Evolutionary conservation across 1,140 invertebrate genomes (phyloP), one percentile per base, ranked within the genome.

Genomic region (Mactra quadrangularis): DNA sequence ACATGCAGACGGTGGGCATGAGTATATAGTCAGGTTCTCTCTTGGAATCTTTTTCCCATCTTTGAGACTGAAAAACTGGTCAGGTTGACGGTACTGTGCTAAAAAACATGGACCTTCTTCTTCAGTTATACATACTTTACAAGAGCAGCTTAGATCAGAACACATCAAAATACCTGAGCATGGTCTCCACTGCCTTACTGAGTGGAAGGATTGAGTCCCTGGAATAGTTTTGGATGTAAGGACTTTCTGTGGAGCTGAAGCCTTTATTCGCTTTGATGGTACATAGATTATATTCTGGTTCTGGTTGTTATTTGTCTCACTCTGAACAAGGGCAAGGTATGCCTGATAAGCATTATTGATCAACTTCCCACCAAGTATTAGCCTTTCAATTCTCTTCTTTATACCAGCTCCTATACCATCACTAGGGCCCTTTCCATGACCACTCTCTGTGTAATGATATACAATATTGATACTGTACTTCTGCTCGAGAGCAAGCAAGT

Each of bases 401-500:
- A 77, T 31, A 17, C 1, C 74, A 45, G 74, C 74, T 3, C 71
- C 71, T 22, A 75, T 27, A 1, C 71, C 71, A 75, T 77, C 74
- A 47, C 74, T 64, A 4, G 74, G 74, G 11, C 74, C 74, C 29
- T 77, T 77, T 4, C 74, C 74, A 25, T 77, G 59, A 19, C 74
- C 59, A 50, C 22, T 31, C n/a, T 77, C 74, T 33, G 59, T 62
- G 33, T 31, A 77, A 27, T 77, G 74, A 25, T 77, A 64, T 1
- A 77, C 31, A 11, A 64, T 25, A 29, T 77, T 1, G 7, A 77
- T 50, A 55, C 6, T 22, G 50, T 77, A 17, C 45, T 62, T 50
- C 29, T 64, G 6, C 27, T 50, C 74, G 19, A 77, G 31, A 6
- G 4, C 9, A 13, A 29, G 27, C 4, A 77, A 19, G 35, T 77